Conservation (phyloP, 2,797 vertebrate species). For the Hypotaenidia okinawae region DNA sequence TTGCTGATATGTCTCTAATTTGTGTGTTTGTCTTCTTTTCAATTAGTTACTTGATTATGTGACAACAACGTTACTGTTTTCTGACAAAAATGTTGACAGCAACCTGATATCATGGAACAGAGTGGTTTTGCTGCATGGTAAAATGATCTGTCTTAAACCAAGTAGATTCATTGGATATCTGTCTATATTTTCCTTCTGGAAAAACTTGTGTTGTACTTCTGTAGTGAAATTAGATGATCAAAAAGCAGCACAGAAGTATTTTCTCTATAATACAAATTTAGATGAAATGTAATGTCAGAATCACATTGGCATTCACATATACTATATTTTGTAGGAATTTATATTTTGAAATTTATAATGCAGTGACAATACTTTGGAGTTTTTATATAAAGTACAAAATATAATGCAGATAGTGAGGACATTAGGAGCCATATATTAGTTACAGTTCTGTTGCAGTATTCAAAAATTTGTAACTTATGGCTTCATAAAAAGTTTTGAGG, state of each 20-base stretch:
- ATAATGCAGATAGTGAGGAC: neutral
- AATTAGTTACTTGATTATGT: conserved; percentile 94
- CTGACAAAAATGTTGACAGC: conserved; percentile 94
- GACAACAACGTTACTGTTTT: conserved; percentile 92
- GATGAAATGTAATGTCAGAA: neutral
- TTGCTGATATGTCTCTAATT: neutral
- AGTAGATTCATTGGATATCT: neutral
- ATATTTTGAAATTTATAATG: neutral
- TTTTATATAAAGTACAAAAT: neutral
- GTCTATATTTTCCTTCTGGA: neutral
- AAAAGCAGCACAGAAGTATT: neutral
- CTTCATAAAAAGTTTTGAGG: neutral
- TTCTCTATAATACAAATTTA: neutral
- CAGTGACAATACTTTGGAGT: neutral
- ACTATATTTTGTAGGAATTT: neutral
- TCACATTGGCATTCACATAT: neutral
- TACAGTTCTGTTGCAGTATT: neutral
- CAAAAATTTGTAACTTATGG: neutral
- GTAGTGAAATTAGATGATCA: neutral
- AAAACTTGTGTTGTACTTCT: neutral
- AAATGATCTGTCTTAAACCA: neutral
- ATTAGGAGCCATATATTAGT: neutral
- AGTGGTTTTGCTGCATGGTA: conserved; percentile 95
- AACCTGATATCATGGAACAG: conserved; percentile 96
- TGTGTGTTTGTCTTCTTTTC: neutral